Evolutionary conservation across 2,888 invertebrate species (phyloP).

Genomic region (Crepidodera aurea): DNA sequence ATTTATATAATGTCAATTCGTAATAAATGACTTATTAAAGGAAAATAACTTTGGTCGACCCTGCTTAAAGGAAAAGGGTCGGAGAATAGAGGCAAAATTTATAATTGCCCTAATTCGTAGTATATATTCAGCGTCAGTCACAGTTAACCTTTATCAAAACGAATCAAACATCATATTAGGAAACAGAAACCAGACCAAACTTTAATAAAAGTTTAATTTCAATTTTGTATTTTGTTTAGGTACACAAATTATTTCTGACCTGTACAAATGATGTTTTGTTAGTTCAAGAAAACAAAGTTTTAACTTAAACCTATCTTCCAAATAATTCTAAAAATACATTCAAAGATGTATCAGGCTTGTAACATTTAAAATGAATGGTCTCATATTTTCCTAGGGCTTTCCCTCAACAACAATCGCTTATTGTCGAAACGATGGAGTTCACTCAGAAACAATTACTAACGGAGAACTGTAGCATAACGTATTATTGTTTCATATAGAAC

Average conservation of each 20-base stretch:
- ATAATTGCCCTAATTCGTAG: background rate
- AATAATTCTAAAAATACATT: background rate
- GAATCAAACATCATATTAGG: background rate
- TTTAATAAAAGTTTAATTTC: background rate
- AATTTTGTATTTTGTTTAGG: background rate
- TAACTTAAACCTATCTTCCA: too few relatives aligned
- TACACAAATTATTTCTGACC: too few relatives aligned
- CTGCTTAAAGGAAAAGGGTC: too few relatives aligned
- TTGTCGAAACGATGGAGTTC: slow-evolving; percentile 11
- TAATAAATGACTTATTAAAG: too few relatives aligned
- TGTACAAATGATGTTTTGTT: too few relatives aligned
- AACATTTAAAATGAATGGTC: slow-evolving; percentile 5
- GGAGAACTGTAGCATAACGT: slow-evolving; percentile 9
- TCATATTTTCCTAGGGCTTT: slow-evolving; percentile 1
- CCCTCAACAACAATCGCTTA: slow-evolving; percentile 2
- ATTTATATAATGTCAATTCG: too few relatives aligned
- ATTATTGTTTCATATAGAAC: slow-evolving; percentile 12
- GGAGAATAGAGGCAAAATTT: background rate
- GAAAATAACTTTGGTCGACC: too few relatives aligned
- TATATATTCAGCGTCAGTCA: background rate
- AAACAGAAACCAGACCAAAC: background rate
- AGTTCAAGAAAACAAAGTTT: too few relatives aligned
- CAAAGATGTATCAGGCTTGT: background rate
- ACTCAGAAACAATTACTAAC: slow-evolving; percentile 5
- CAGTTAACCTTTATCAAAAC: background rate